Evolutionary conservation across 2,797 vertebrate genomes (phyloP).

Genomic region (Chanos chanos): DNA sequence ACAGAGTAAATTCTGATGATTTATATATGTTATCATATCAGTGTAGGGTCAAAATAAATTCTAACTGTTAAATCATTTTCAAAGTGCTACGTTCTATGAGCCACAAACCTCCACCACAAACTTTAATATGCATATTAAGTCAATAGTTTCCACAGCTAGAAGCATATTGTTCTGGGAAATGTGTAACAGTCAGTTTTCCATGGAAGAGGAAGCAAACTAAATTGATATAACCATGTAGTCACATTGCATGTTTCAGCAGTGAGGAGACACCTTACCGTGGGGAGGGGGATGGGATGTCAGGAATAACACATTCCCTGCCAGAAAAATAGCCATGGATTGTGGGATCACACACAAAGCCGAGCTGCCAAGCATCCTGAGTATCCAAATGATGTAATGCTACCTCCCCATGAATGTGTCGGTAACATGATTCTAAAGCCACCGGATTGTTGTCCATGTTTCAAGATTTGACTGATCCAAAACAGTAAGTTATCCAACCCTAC

Average conservation of each 20-base stretch:
- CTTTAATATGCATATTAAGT: not conserved
- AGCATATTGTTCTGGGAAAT: not conserved
- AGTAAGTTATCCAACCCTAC: constrained; percentile 10
- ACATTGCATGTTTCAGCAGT: constrained; percentile 18
- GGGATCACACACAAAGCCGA: constrained; percentile 27
- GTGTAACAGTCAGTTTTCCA: not conserved
- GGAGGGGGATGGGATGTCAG: constrained; percentile 15
- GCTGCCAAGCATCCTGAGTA: constrained; percentile 34
- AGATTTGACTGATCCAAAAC: constrained; percentile 38
- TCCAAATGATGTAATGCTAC: constrained; percentile 45
- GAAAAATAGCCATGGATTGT: constrained; percentile 42
- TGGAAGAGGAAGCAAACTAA: not conserved
- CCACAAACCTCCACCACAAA: not conserved
- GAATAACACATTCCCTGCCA: constrained; percentile 40
- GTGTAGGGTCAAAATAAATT: too few species aligned
- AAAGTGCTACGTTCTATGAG: too few species aligned
- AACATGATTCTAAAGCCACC: constrained; percentile 36
- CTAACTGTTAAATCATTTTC: too few species aligned
- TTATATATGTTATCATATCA: too few species aligned
- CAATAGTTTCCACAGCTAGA: too few species aligned
- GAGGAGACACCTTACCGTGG: constrained; percentile 35
- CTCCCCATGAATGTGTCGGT: constrained; percentile 28
- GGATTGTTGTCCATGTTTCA: constrained; percentile 32
- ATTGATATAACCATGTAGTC: not conserved
- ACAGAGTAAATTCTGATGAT: too few species aligned